Conservation (phyloP, 2,888 invertebrate genomes). For the Cabera pusaria region DNA sequence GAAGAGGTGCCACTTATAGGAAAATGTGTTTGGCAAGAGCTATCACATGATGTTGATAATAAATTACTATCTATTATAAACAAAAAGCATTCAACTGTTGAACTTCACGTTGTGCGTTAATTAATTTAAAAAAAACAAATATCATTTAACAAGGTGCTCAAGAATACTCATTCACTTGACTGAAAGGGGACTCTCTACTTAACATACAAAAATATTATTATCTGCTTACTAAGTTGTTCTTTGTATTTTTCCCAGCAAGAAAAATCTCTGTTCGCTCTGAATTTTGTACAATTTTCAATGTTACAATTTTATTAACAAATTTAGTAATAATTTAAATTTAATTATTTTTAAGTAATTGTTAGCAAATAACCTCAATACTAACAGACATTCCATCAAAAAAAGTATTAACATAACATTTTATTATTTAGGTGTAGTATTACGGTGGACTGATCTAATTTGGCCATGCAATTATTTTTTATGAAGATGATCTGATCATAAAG, state of each 20-base stretch:
- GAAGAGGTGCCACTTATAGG: conserved; percentile 94
- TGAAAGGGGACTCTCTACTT: conserved; percentile 19
- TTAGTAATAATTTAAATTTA: too few species aligned
- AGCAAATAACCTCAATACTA: too few species aligned
- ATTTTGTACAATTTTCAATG: too few species aligned
- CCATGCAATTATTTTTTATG: too few species aligned
- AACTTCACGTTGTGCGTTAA: conserved; percentile 92
- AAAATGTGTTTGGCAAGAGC: conserved; percentile 95
- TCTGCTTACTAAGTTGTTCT: too few species aligned
- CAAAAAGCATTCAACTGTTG: conserved; percentile 89
- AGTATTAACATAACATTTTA: conserved; percentile 1
- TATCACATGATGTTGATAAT: conserved; percentile 87
- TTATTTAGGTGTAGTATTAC: neutral
- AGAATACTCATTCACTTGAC: conserved; percentile 21
- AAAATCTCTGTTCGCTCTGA: too few species aligned
- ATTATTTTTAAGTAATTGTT: too few species aligned
- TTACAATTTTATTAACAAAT: too few species aligned
- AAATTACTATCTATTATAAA: conserved; percentile 86
- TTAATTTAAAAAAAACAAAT: conserved; percentile 3
- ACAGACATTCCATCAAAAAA: conserved; percentile 5
- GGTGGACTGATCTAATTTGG: conserved; percentile 18
- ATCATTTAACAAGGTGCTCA: conserved; percentile 26
- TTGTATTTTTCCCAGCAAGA: too few species aligned
- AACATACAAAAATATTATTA: too few species aligned
- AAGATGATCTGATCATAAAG: too few species aligned